Conservation (phyloP, 2,113 vertebrate genomes). For the Lipophrys pholis region DNA sequence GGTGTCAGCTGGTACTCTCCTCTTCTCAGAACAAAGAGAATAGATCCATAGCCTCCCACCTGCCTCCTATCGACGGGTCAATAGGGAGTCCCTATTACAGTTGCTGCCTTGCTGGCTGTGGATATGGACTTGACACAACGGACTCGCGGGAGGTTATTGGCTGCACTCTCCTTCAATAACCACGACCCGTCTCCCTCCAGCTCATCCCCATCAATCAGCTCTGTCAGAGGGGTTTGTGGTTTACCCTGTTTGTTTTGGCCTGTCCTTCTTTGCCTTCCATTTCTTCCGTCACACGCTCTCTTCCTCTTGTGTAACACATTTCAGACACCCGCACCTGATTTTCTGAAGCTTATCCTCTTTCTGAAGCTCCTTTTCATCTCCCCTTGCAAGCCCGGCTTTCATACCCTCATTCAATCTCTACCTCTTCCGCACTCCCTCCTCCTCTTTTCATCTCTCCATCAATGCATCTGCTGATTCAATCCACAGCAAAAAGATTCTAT, state of each 20-base stretch:
- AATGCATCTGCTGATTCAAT: slow-evolving; percentile 33
- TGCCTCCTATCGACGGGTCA: slow-evolving; percentile 54
- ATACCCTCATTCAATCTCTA: slow-evolving; percentile 51
- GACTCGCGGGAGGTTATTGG: slow-evolving; percentile 64
- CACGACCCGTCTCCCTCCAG: slow-evolving; percentile 42
- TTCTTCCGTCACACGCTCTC: not conserved
- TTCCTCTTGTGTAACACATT: slow-evolving; percentile 40
- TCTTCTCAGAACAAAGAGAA: slow-evolving; percentile 30
- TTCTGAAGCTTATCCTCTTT: slow-evolving; percentile 32
- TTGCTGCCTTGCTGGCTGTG: slow-evolving; percentile 57
- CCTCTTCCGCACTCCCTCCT: slow-evolving; percentile 28
- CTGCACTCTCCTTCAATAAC: slow-evolving; percentile 66
- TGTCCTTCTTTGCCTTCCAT: slow-evolving; percentile 5
- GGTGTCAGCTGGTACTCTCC: slow-evolving; percentile 39
- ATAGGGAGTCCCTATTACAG: slow-evolving; percentile 66
- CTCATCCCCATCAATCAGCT: slow-evolving; percentile 53
- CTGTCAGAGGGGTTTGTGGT: slow-evolving; percentile 29
- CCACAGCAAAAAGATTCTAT: slow-evolving; percentile 37
- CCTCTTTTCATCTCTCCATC: slow-evolving; percentile 48
- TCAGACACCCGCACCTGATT: slow-evolving; percentile 41
- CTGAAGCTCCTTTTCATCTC: slow-evolving; percentile 60
- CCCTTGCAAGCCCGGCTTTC: slow-evolving; percentile 42
- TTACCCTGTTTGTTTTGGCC: slow-evolving; percentile 45
- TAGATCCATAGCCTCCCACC: slow-evolving; percentile 52
- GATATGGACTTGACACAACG: slow-evolving; percentile 63